Evolutionary conservation across 2,113 vertebrate genomes (phyloP), one percentile per base, ranked within the genome.

Genomic region (Triplophysa dalaica): DNA sequence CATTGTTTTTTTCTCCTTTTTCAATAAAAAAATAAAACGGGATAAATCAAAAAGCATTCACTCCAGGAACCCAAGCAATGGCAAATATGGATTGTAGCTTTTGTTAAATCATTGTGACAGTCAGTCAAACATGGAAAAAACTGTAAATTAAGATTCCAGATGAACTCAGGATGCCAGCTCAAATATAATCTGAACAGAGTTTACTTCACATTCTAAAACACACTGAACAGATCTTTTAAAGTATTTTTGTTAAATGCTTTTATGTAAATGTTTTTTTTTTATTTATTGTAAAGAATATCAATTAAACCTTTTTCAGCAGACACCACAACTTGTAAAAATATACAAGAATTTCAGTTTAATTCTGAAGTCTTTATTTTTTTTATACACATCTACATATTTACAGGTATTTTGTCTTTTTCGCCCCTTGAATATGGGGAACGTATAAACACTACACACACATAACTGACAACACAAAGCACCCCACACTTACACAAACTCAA

Each of bases 301-400:
- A 85, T 82, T 81, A 79, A 83, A 73, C 14, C 1, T 29, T 58
- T 26, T 77, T 19, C 56, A 22, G 26, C 65, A 70, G 56, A 26
- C 24, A 50, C 8, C 6, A n/a, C 24, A 6, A 22, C 7, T 33
- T 45, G 13, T 66, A 22, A 26, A 41, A 43, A 26, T 16, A 17
- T 61, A 21, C 22, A 38, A 22, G 11, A 75, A n/a, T 12, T 56
- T 33, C 17, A 29, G 54, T 63, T 75, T 89, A 87, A 89, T 88
- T 91, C 87, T 89, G 68, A 90, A 89, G 88, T 83, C 80, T 85
- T 88, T 89, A 72, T 89, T 91, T 56, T 67, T 29, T 85, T 91
- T 90, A 89, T 93, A 91, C 89, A 92, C 91, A 92, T 92, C 89
- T 92, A 92, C 92, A 93, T 93, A 92, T 92, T 91, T 93, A 93